These are phyloP conservation scores for Brachyhypopomus occidentalis DNA, from an alignment of 2,113 vertebrate genomes.

Conservation along the genomic window DNA sequence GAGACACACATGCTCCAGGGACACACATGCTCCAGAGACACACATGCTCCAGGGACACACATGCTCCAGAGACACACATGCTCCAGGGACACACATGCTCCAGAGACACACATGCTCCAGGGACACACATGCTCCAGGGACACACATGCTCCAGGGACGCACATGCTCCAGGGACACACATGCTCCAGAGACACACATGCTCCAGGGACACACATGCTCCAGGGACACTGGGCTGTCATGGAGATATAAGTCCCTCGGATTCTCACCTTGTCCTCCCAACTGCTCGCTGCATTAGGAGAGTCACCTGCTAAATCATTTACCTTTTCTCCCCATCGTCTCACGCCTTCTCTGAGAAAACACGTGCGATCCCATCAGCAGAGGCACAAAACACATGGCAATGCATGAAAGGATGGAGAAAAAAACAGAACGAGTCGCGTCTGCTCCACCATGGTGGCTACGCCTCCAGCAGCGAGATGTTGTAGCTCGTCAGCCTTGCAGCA, in stretches of 20 bases:
- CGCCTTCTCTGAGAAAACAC: conserved; percentile 52
- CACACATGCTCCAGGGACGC: no score
- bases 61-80: no score
- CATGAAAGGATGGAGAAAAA: no score
- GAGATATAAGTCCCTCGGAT: conserved; percentile 67
- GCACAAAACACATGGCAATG: no score
- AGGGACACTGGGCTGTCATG: conserved; percentile 31
- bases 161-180: no score
- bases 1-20: conserved; percentile 39
- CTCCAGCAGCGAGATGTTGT: no score
- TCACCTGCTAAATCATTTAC: conserved; percentile 67
- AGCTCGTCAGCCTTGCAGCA: neutral
- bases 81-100: conserved; percentile 54
- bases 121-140: no score
- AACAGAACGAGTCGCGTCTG: no score
- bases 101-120: conserved; percentile 57
- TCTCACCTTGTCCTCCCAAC: conserved; percentile 54
- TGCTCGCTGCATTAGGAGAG: conserved; percentile 52
- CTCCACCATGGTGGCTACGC: no score
- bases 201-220: no score
- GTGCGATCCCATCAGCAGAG: conserved; percentile 59
- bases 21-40: no score
- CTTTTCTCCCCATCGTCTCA: conserved; percentile 46
- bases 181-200: no score
- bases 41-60: conserved; percentile 43